A percentile compares a stretch with the other conserved stretches of the same genome.
phyloP scores from a whole-genome alignment of 2,888 invertebrate species.

The Leucophenga maculata region DNA sequence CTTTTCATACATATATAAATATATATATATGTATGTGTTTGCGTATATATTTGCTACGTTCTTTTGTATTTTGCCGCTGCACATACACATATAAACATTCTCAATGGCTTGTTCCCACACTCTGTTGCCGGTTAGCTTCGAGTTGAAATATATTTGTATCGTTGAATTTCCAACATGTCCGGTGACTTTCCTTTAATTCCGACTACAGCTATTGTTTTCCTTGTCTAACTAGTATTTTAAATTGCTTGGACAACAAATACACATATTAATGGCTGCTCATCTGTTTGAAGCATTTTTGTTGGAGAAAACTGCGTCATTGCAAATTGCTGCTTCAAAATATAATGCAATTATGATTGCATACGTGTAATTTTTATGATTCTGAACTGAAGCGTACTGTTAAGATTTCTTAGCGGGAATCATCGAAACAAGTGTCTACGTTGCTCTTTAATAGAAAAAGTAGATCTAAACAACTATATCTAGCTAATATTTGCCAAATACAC shows the following conservation, averaged over 20 bases:
- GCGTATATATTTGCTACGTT: constrained; percentile 18
- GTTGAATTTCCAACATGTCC: constrained; percentile 16
- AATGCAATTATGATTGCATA: no score
- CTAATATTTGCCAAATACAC: no score
- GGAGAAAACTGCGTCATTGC: no score
- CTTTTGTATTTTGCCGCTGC: background rate
- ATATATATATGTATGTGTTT: constrained; percentile 25
- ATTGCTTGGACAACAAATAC: constrained; percentile 37
- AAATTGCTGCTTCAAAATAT: no score
- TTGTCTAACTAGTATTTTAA: background rate
- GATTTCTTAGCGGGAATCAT: no score
- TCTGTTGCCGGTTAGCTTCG: background rate
- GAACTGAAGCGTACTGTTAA: no score
- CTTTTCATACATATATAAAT: constrained; percentile 43
- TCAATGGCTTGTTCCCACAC: constrained; percentile 10
- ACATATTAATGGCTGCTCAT: background rate
- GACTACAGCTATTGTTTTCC: background rate
- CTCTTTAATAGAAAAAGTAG: no score
- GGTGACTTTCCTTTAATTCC: background rate
- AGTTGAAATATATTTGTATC: no score
- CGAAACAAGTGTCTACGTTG: no score
- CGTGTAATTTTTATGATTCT: no score
- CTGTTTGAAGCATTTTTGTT: background rate
- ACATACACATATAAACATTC: background rate
- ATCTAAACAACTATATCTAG: no score